A percentile compares a stretch with the other conserved stretches of the same genome.
Conservation (phyloP, 2,888 invertebrate species). For the Epinotia bilunana region DNA sequence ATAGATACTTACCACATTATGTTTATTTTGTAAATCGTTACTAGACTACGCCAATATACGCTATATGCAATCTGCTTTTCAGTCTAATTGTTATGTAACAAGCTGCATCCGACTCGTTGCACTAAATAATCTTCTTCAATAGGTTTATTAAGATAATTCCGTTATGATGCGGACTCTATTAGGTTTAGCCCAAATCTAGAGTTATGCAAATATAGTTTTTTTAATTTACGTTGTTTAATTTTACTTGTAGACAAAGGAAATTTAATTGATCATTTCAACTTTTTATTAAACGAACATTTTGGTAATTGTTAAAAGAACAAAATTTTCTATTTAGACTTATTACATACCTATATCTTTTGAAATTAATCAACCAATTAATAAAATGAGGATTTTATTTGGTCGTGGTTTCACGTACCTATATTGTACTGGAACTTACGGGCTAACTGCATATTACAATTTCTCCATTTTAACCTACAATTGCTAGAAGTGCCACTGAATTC, state of each 20-base stretch:
- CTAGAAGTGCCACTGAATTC: no score
- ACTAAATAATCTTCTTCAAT: background rate
- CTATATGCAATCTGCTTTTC: background rate
- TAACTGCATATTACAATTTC: no score
- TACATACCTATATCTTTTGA: no score
- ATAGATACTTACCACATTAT: conserved; percentile 10
- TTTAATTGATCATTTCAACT: conserved; percentile 2
- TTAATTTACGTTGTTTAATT: conserved; percentile 46
- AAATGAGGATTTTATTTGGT: no score
- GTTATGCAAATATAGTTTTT: conserved; percentile 69
- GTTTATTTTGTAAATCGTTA: conserved; percentile 7
- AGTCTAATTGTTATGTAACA: background rate
- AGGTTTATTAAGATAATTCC: background rate
- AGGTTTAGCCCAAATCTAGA: conserved; percentile 68
- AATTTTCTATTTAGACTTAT: no score
- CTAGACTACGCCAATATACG: conserved; percentile 15
- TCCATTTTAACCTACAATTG: no score
- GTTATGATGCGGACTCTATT: conserved; percentile 58
- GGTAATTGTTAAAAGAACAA: no score
- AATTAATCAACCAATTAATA: no score
- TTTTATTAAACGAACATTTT: background rate
- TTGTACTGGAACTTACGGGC: no score
- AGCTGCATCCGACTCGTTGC: no score
- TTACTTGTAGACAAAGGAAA: conserved; percentile 64
- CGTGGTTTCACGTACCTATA: no score